Conservation (phyloP, 2,888 invertebrate species). For the Ypsolopha scabrella region DNA sequence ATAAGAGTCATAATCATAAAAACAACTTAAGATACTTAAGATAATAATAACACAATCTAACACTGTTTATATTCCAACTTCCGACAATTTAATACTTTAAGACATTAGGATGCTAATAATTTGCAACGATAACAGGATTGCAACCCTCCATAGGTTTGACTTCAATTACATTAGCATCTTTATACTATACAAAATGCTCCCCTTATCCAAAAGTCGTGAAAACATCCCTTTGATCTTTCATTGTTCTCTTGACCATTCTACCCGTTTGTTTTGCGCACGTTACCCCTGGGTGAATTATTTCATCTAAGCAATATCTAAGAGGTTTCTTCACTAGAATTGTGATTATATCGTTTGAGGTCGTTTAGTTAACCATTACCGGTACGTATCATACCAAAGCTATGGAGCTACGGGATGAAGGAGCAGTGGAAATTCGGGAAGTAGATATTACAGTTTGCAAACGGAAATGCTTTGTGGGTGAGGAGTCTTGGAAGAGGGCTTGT, state of each 20-base stretch:
- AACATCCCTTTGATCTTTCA: slow-evolving; percentile 51
- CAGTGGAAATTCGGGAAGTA: slow-evolving; percentile 1
- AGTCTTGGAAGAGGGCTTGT: slow-evolving; percentile 41
- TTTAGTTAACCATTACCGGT: not conserved
- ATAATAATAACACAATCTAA: too few relatives aligned
- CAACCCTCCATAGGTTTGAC: slow-evolving; percentile 32
- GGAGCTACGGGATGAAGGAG: not conserved
- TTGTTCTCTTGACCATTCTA: slow-evolving; percentile 46
- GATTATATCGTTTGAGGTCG: not conserved
- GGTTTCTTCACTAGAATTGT: not conserved
- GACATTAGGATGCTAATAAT: slow-evolving; percentile 17
- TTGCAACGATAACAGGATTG: slow-evolving; percentile 8
- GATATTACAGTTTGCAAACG: not conserved
- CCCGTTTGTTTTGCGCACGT: slow-evolving; percentile 24
- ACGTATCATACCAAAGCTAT: not conserved
- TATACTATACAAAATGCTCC: slow-evolving; percentile 29
- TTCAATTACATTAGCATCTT: slow-evolving; percentile 46
- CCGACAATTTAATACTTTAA: slow-evolving; percentile 26
- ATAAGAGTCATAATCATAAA: too few relatives aligned
- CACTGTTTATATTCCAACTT: slow-evolving; percentile 8
- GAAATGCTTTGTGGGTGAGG: slow-evolving; percentile 1
- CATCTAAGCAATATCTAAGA: slow-evolving; percentile 15
- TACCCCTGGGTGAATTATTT: slow-evolving; percentile 38
- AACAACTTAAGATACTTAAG: too few relatives aligned
- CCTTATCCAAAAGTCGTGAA: slow-evolving; percentile 34